Conservation (phyloP, 2,113 vertebrate genomes). For the Macquaria australasica region DNA sequence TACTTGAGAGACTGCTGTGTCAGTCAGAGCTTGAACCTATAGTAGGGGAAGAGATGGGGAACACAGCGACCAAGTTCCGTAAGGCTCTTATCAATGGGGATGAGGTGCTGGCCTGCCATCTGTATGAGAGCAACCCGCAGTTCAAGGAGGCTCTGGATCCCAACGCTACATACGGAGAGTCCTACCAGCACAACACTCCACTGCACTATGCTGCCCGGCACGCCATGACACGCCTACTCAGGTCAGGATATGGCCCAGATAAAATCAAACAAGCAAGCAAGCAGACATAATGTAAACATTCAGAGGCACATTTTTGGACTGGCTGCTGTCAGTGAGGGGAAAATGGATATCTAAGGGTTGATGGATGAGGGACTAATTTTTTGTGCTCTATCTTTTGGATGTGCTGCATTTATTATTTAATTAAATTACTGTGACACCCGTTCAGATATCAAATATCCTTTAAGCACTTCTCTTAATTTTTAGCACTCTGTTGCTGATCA, state of each 20-base stretch:
- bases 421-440: background rate
- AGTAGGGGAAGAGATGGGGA: slow-evolving; percentile 89
- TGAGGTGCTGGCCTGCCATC: slow-evolving; percentile 94
- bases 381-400: slow-evolving; percentile 6
- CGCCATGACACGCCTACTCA: slow-evolving; percentile 96
- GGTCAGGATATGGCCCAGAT: slow-evolving; percentile 84
- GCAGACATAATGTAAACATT: background rate
- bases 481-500: slow-evolving; percentile 2
- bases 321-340: background rate
- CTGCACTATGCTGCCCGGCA: slow-evolving; percentile 97
- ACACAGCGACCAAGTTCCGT: slow-evolving; percentile 98
- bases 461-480: background rate
- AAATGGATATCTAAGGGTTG: background rate
- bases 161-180: slow-evolving; percentile 97
- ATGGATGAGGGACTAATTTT: background rate
- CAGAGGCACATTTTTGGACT: background rate
- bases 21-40: slow-evolving; percentile 74
- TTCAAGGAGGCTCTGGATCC: slow-evolving; percentile 98
- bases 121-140: slow-evolving; percentile 97
- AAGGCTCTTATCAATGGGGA: slow-evolving; percentile 98
- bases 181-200: slow-evolving; percentile 98
- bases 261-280: background rate
- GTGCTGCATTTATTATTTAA: background rate
- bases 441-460: slow-evolving; percentile 18
- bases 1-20: slow-evolving; percentile 48